phyloP scores from a whole-genome alignment of 1,140 invertebrate species.

The Himalopsyche phryganea region DNA sequence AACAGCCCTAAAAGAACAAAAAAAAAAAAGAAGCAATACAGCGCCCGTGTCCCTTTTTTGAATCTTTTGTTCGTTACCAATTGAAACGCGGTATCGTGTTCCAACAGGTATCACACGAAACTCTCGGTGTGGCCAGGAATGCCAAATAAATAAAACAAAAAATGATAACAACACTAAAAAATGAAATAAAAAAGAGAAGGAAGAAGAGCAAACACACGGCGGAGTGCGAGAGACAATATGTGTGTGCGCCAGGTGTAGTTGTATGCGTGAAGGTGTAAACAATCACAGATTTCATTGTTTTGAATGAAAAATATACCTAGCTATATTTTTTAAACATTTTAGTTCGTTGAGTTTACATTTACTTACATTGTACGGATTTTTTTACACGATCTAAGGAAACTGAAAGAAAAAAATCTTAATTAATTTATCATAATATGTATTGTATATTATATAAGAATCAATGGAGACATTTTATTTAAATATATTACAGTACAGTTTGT shows the following conservation, averaged over 20 bases:
- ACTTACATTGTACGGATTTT: no score
- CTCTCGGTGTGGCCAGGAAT: constrained; percentile 33
- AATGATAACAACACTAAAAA: constrained; percentile 28
- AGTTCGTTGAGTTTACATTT: no score
- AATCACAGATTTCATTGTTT: no score
- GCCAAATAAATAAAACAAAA: constrained; percentile 32
- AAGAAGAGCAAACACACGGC: not conserved
- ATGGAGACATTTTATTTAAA: no score
- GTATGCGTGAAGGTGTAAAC: not conserved
- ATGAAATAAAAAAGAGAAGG: constrained; percentile 11
- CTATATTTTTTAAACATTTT: no score
- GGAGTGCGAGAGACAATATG: constrained; percentile 2
- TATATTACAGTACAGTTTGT: no score
- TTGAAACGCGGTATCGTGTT: constrained; percentile 27
- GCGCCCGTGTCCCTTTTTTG: constrained; percentile 1
- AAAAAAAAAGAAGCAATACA: constrained; percentile 3
- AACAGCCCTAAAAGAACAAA: constrained; percentile 8
- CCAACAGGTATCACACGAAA: constrained; percentile 31
- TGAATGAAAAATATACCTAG: no score
- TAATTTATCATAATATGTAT: no score
- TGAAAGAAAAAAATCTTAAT: no score
- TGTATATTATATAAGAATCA: no score
- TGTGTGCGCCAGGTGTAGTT: constrained; percentile 6
- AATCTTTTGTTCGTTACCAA: constrained; percentile 23
- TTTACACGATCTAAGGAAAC: no score